phyloP scores from a whole-genome alignment of 2,113 vertebrate genomes.

The Empidonax traillii region DNA sequence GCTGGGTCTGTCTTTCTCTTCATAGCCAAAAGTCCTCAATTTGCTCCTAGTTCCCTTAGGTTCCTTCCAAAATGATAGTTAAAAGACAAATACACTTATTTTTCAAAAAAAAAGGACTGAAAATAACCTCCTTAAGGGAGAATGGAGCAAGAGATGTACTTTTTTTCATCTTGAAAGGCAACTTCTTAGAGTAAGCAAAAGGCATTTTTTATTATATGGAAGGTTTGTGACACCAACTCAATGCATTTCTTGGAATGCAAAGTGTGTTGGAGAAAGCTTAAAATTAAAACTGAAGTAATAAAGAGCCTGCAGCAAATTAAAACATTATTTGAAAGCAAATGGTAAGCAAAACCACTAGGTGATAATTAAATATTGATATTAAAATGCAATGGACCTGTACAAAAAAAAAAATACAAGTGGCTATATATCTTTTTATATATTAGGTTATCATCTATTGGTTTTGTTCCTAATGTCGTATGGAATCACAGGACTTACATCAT shows the following conservation, averaged over 20 bases:
- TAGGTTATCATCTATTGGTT: background rate
- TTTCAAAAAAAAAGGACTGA: background rate
- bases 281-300: background rate
- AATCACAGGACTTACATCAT: background rate
- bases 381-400: background rate
- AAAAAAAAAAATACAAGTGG: background rate
- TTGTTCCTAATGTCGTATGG: background rate
- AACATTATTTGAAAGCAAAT: background rate
- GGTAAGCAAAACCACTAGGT: background rate
- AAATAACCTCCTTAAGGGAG: background rate
- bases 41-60: background rate
- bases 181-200: background rate
- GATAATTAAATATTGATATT: background rate
- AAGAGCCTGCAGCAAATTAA: background rate
- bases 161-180: background rate
- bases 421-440: background rate
- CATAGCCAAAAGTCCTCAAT: background rate
- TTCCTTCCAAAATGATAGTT: background rate
- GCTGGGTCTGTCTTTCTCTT: background rate
- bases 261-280: background rate
- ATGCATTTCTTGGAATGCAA: background rate
- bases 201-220: background rate
- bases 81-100: background rate
- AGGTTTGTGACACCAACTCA: background rate
- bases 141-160: background rate